phyloP scores from a whole-genome alignment of 1,140 invertebrate species.

The Drosophila tani region DNA sequence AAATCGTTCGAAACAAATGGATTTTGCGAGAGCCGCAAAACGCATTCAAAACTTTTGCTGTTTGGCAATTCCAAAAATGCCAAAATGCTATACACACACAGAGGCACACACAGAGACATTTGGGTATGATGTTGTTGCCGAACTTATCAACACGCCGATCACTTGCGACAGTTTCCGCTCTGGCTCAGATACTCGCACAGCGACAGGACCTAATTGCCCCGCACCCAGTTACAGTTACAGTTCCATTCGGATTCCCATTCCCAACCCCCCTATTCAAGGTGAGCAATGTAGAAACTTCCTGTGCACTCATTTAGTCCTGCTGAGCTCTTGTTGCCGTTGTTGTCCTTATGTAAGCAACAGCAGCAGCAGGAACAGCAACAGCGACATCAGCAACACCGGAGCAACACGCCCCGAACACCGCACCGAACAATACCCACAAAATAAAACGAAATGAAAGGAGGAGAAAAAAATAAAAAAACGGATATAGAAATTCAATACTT shows the following conservation, averaged over 20 bases:
- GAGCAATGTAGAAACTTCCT: constrained; percentile 80
- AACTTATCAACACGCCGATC: constrained; percentile 81
- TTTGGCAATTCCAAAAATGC: constrained; percentile 45
- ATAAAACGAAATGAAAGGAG: constrained; percentile 37
- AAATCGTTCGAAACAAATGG: constrained; percentile 57
- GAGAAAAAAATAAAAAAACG: constrained; percentile 69
- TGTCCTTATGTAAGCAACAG: constrained; percentile 65
- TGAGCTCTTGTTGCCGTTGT: constrained; percentile 36
- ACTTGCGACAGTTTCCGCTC: constrained; percentile 80
- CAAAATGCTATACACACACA: constrained; percentile 48
- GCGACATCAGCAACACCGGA: constrained; percentile 31
- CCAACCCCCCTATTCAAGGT: constrained; percentile 66
- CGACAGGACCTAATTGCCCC: constrained; percentile 73
- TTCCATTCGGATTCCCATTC: constrained; percentile 15
- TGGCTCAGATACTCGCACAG: constrained; percentile 51
- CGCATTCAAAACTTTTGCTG: constrained; percentile 58
- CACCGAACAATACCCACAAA: constrained; percentile 51
- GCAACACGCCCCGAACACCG: constrained; percentile 46
- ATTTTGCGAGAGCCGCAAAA: constrained; percentile 55
- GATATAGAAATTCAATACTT: constrained; percentile 85
- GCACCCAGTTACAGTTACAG: constrained; percentile 54
- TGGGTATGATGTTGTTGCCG: constrained; percentile 48
- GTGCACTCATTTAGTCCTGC: constrained; percentile 77
- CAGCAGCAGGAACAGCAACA: constrained; percentile 30
- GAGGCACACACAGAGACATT: not conserved